Evolutionary conservation across 1,140 invertebrate genomes (phyloP), one percentile per base, ranked within the genome.

Genomic region (Spodoptera litura): DNA sequence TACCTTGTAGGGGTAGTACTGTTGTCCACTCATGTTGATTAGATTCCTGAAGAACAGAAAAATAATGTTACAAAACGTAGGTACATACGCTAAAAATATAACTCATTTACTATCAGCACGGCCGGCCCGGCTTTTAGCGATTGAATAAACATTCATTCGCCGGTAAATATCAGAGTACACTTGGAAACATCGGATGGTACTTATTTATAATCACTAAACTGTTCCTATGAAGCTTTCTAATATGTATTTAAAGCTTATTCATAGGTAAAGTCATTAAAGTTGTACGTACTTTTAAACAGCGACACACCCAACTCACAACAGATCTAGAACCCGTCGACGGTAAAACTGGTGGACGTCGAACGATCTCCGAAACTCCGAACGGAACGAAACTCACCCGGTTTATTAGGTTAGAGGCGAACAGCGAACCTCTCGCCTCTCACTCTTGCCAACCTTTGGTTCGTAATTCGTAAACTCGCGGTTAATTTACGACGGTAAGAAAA

Each of bases 1-100:
- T 84, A 95, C 94, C 93, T 95, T 95, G 93, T 95, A 95, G 73
- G 94, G 94, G 88, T 95, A 95, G 83, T 94, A 95, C 84, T 95
- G 93, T 78, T 95, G 93, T 82, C 93, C 94, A 83, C 92, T 94
- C 94, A 95, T 95, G 73, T 87, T 94, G 90, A 78, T 61, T 20
- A 61, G 80, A 87, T 86, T 86, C 85, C 91, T 93, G 85, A 68
- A 71, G 35, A 93, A 92, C 64, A 87, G 74, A 86, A 89, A 44
- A 84, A 66, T 81, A 79, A 85, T 84, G 81, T 79, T 78, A 71
- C 15, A 88, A 87, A 88, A 78, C 31, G 80, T 81, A 85, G 75
- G 52, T 35, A 44, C 38, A 35, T 68, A 35, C 70, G 78, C 84
- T 91, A 91, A 90, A 93, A 91, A 91, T 93, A 93, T 86, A 85